Evolutionary conservation across 30 jellyfish, hydroid and myxozoan genomes (phyloP), one percentile per base, ranked within the genome.

Genomic region (Kudoa iwatai): DNA sequence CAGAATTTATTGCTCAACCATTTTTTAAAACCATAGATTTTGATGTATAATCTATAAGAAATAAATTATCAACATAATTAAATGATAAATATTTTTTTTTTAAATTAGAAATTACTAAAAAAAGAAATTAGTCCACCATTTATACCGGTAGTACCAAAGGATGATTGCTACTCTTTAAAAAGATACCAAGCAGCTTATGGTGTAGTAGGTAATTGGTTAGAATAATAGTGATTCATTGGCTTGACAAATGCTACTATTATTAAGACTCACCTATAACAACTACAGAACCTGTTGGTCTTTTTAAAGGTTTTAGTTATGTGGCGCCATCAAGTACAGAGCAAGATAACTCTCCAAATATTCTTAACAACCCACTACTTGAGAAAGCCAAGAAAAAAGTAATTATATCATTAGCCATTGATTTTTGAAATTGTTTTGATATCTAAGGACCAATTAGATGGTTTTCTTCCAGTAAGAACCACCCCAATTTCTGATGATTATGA

Each of bases 101-200:
- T 21, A 12, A 12, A 43, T 43, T 43, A 32, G 88, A 63, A 23
- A 16, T 77, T 14, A 39, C n/a, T n/a, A n/a, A n/a, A n/a, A n/a
- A n/a, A n/a, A n/a, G n/a, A n/a, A n/a, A n/a, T n/a, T n/a, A n/a
- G 45, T 3, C 96, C 96, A 2, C 96, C 96, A 1, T 77, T 77
- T 42, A 81, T 54, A 51, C 96, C 96, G 16, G 96, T 88, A 3
- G 88, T 77, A 2, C 54, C 96, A 0, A 58, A 77, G 24, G 36
- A 59, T 20, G 96, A 62, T 40, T n/a, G n/a, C n/a, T n/a, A n/a
- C n/a, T n/a, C n/a, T n/a, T n/a, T n/a, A n/a, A n/a, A n/a, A n/a
- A n/a, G n/a, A n/a, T n/a, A n/a, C n/a, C n/a, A n/a, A n/a, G n/a
- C n/a, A n/a, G n/a, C n/a, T n/a, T n/a, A n/a, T n/a, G n/a, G n/a